These are phyloP conservation scores for Tillus elongatus DNA, from an alignment of 2,888 invertebrate species.

Conservation along the genomic window DNA sequence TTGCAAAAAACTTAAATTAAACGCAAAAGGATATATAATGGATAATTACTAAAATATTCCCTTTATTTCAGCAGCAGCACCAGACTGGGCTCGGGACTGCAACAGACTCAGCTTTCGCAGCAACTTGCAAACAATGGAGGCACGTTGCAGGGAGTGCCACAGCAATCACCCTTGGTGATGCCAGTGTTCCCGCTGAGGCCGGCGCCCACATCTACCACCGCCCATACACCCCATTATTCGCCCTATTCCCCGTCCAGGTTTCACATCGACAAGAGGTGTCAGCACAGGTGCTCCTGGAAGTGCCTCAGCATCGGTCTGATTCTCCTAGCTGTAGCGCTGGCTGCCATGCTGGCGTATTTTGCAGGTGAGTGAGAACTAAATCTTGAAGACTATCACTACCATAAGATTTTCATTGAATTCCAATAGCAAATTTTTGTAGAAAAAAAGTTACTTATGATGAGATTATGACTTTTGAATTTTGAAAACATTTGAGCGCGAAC, in stretches of 20 bases:
- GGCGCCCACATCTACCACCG: constrained; percentile 42
- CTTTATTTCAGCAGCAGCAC: too few species aligned
- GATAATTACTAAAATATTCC: too few species aligned
- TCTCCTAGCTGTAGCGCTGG: constrained; percentile 78
- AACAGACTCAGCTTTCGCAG: constrained; percentile 48
- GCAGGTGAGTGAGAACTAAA: constrained; percentile 58
- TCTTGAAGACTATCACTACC: background rate
- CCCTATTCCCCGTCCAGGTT: constrained; percentile 88
- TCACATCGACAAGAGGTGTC: constrained; percentile 89
- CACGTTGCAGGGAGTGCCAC: constrained; percentile 49
- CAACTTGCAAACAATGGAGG: constrained; percentile 50
- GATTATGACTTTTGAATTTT: too few species aligned
- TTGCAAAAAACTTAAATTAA: too few species aligned
- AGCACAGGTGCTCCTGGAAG: constrained; percentile 93
- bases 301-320: constrained; percentile 91
- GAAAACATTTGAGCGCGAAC: too few species aligned
- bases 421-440: too few species aligned
- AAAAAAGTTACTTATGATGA: too few species aligned
- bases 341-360: constrained; percentile 91
- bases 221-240: constrained; percentile 70
- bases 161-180: constrained; percentile 78
- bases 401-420: too few species aligned
- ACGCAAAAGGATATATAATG: too few species aligned
- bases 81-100: constrained; percentile 43
- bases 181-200: constrained; percentile 76